These are phyloP conservation scores for Galbula dea DNA, from an alignment of 2,113 vertebrate genomes.

Conservation along the genomic window DNA sequence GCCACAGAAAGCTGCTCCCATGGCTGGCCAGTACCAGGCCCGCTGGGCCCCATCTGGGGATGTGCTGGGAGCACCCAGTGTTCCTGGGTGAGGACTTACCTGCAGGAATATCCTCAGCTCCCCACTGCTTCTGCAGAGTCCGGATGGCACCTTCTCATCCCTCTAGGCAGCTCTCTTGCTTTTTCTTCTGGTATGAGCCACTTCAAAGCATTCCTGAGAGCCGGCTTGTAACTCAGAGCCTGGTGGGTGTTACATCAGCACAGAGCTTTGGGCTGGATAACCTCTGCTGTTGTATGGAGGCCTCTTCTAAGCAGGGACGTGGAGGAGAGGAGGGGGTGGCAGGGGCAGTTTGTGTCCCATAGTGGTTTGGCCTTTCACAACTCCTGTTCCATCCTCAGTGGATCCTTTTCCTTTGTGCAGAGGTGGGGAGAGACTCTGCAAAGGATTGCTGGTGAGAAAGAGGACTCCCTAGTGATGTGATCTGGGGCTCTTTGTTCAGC, in stretches of 20 bases:
- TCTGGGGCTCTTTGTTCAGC: neutral
- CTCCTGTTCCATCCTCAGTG: neutral
- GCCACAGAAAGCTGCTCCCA: neutral
- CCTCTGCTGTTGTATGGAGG: neutral
- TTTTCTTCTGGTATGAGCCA: neutral
- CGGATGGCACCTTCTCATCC: fast-evolving
- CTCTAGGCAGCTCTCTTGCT: neutral
- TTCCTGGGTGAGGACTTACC: neutral
- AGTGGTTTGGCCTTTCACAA: neutral
- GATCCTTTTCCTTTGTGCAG: fast-evolving
- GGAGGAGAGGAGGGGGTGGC: neutral
- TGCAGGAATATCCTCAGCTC: neutral
- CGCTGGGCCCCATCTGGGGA: fast-evolving
- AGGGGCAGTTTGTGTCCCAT: neutral
- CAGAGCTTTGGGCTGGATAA: neutral
- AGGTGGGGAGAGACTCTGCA: neutral
- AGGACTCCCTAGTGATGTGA: neutral
- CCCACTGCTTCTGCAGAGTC: fast-evolving
- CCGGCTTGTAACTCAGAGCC: neutral
- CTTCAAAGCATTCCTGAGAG: constrained; percentile 54
- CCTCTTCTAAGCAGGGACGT: neutral
- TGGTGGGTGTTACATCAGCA: neutral
- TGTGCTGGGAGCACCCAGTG: neutral
- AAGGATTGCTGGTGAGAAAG: fast-evolving
- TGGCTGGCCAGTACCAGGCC: neutral